Percentiles rank a stretch among this genome's conserved stretches.
These are phyloP conservation scores for Magallana gigas DNA, from an alignment of 1,140 invertebrate species.

Conservation along the genomic window DNA sequence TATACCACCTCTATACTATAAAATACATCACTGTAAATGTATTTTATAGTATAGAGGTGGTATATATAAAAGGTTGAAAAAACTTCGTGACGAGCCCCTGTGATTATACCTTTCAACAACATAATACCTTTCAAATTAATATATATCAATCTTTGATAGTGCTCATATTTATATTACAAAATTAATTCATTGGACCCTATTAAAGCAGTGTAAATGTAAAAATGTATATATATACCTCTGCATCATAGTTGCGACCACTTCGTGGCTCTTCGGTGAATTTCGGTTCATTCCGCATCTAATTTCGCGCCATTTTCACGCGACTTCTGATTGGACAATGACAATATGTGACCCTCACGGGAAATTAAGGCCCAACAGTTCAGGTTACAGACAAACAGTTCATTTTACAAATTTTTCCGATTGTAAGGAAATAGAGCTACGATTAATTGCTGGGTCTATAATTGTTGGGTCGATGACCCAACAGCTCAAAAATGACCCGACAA, in stretches of 20 bases:
- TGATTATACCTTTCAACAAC: no score
- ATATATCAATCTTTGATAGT: neutral
- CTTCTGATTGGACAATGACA: conserved; percentile 7
- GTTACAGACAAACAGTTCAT: neutral
- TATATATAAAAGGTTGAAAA: no score
- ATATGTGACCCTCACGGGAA: conserved; percentile 4
- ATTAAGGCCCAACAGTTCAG: neutral
- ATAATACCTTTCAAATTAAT: neutral
- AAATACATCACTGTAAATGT: no score
- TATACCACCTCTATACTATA: no score
- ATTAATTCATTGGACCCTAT: neutral
- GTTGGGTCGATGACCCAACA: neutral
- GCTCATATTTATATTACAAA: neutral
- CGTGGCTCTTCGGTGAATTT: neutral
- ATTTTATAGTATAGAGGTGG: no score
- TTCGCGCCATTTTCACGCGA: neutral
- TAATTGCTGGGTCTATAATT: conserved; percentile 8
- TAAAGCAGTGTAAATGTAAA: conserved; percentile 9
- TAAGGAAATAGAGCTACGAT: neutral
- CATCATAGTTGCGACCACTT: neutral
- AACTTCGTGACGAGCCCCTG: no score
- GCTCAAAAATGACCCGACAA: neutral
- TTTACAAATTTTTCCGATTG: neutral
- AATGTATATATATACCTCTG: conserved; percentile 12
- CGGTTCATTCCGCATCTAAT: neutral